Percentiles rank a stretch among this genome's conserved stretches.
phyloP scores from a whole-genome alignment of 2,113 vertebrate species.

The Nannospalax galili region DNA sequence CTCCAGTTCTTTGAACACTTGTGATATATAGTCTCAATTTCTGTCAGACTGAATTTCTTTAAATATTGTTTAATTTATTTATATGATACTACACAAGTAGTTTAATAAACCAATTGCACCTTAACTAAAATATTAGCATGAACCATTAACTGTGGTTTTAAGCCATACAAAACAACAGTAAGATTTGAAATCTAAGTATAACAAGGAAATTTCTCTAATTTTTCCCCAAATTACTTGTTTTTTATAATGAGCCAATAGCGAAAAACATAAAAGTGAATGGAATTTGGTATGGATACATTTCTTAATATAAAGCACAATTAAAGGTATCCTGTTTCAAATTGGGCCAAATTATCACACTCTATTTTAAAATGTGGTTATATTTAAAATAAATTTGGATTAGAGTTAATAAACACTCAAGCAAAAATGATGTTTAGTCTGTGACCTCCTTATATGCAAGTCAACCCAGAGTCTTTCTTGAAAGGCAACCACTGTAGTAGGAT shows the following conservation, averaged over 20 bases:
- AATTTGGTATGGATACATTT: not conserved
- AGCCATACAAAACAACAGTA: not conserved
- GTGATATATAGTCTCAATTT: not conserved
- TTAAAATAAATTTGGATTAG: conserved; percentile 83
- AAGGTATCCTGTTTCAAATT: conserved; percentile 78
- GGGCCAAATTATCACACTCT: conserved; percentile 73
- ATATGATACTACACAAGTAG: not conserved
- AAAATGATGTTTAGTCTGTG: conserved; percentile 81
- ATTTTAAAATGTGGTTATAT: conserved; percentile 75
- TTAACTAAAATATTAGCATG: not conserved
- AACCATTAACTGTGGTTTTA: not conserved
- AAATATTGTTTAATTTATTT: not conserved
- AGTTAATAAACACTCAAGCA: conserved; percentile 83
- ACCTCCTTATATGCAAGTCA: conserved; percentile 66
- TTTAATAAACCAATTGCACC: not conserved
- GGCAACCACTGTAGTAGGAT: conserved; percentile 83
- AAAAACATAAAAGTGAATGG: not conserved
- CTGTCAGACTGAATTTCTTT: not conserved
- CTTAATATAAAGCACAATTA: conserved; percentile 50
- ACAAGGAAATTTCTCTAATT: not conserved
- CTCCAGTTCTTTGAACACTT: not conserved
- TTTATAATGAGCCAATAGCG: not conserved
- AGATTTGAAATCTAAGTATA: not conserved
- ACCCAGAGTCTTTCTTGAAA: conserved; percentile 72
- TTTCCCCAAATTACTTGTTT: not conserved